phyloP scores from a whole-genome alignment of 2,113 vertebrate genomes.

The Epinephelus moara region DNA sequence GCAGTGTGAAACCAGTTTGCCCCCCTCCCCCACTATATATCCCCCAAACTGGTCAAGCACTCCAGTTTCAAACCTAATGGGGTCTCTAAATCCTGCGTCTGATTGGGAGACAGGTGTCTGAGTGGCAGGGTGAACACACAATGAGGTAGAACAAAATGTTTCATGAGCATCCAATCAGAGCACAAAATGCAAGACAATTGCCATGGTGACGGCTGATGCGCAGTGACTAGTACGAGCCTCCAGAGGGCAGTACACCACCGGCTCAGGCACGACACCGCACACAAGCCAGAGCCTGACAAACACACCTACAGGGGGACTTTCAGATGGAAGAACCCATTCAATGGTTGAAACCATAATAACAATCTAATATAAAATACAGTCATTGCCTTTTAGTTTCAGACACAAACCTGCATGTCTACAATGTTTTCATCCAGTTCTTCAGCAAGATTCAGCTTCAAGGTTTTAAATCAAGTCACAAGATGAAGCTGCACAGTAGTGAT shows the following conservation, averaged over 20 bases:
- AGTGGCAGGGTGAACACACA: slow-evolving; percentile 70
- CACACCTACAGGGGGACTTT: slow-evolving; percentile 38
- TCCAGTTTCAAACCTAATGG: slow-evolving; percentile 16
- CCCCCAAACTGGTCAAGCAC: slow-evolving; percentile 7
- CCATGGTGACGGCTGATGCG: slow-evolving; percentile 1
- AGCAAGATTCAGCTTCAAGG: slow-evolving; percentile 25
- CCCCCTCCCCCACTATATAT: slow-evolving; percentile 12
- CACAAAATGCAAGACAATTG: slow-evolving; percentile 14
- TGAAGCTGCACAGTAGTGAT: slow-evolving; percentile 64
- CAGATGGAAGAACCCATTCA: slow-evolving; percentile 39
- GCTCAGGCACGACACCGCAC: slow-evolving; percentile 21
- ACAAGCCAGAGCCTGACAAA: slow-evolving; percentile 7
- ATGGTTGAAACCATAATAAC: slow-evolving; percentile 37
- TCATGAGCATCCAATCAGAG: slow-evolving; percentile 65
- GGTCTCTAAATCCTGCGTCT: slow-evolving; percentile 30
- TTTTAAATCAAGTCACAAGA: slow-evolving; percentile 40
- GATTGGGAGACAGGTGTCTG: slow-evolving; percentile 50
- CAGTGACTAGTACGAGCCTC: slow-evolving; percentile 49
- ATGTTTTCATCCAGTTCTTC: slow-evolving; percentile 14
- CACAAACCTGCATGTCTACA: slow-evolving; percentile 30
- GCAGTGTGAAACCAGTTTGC: slow-evolving; percentile 26
- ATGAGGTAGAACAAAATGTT: slow-evolving; percentile 80
- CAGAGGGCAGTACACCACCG: slow-evolving; percentile 52
- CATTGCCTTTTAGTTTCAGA: slow-evolving; percentile 48
- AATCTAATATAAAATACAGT: slow-evolving; percentile 57